These are phyloP conservation scores for Cheilinus undulatus DNA, from an alignment of 2,113 vertebrate species.

Conservation along the genomic window DNA sequence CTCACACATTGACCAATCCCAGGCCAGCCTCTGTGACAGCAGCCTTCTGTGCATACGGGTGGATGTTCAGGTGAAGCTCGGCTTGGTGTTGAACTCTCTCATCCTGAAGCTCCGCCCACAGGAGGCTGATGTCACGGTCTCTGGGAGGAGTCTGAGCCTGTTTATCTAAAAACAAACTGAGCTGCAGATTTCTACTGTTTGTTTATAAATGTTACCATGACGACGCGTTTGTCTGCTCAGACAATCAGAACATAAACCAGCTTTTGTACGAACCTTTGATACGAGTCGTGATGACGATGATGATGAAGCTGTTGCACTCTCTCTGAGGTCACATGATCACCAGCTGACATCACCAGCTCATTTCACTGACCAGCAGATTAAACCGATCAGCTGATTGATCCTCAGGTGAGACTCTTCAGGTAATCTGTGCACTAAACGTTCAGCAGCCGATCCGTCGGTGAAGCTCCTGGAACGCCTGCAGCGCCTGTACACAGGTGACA, in stretches of 20 bases:
- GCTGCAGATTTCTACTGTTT: neutral
- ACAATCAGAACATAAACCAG: constrained; percentile 63
- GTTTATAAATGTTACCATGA: neutral
- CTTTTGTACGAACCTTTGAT: constrained; percentile 26
- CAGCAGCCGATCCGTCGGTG: neutral
- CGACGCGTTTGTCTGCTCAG: constrained; percentile 28
- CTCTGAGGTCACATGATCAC: constrained; percentile 23
- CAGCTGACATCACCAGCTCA: constrained; percentile 54
- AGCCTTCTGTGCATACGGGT: no score
- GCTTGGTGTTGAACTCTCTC: neutral
- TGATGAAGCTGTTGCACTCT: constrained; percentile 10
- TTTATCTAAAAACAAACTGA: neutral
- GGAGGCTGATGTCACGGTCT: constrained; percentile 5
- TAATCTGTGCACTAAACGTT: constrained; percentile 36
- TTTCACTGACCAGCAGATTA: constrained; percentile 44
- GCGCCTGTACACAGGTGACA: no score
- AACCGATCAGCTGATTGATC: constrained; percentile 23
- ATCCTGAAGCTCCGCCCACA: neutral
- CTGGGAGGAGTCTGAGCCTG: neutral
- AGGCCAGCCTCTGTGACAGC: constrained; percentile 24
- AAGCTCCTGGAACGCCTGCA: no score
- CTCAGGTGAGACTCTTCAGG: constrained; percentile 67
- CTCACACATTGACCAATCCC: neutral
- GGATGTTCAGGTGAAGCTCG: neutral
- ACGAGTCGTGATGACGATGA: constrained; percentile 2